Conservation (phyloP, 2,113 vertebrate species). For the Sapayoa aenigma region DNA sequence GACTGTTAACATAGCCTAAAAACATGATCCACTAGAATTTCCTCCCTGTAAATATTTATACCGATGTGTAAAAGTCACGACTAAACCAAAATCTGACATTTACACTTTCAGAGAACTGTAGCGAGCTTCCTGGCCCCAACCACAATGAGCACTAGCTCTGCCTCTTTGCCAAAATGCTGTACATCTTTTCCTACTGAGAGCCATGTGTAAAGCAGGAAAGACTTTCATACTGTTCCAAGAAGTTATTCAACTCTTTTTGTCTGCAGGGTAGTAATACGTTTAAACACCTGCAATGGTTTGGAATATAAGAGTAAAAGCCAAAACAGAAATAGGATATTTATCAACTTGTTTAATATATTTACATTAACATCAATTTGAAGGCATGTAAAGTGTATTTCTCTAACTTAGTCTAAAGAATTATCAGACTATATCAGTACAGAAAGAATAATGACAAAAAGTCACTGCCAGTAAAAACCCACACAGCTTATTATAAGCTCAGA, state of each 20-base stretch:
- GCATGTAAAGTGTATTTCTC: not conserved
- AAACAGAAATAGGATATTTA: conserved; percentile 27
- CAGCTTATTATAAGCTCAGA: conserved; percentile 39
- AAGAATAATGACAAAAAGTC: not conserved
- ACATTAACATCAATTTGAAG: not conserved
- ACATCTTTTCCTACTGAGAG: not conserved
- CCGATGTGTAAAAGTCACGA: conserved; percentile 35
- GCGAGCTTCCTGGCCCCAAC: not conserved
- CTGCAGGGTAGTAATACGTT: not conserved
- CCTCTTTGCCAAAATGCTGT: conserved; percentile 5
- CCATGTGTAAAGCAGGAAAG: not conserved
- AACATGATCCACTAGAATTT: conserved; percentile 30
- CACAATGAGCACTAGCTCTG: not conserved
- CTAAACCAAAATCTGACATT: conserved; percentile 57
- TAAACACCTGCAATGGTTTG: not conserved
- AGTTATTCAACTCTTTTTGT: conserved; percentile 2
- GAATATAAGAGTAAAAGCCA: not conserved
- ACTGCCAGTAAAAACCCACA: not conserved
- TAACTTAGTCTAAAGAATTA: not conserved
- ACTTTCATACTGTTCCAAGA: not conserved
- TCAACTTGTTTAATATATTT: not conserved
- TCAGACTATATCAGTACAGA: not conserved
- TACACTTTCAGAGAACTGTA: conserved; percentile 6
- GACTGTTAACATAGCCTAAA: not conserved
- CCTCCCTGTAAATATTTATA: conserved; percentile 52